Base-by-base conservation (phyloP, 2,113 vertebrate species). In the Zosterops hypoxanthus region DNA sequence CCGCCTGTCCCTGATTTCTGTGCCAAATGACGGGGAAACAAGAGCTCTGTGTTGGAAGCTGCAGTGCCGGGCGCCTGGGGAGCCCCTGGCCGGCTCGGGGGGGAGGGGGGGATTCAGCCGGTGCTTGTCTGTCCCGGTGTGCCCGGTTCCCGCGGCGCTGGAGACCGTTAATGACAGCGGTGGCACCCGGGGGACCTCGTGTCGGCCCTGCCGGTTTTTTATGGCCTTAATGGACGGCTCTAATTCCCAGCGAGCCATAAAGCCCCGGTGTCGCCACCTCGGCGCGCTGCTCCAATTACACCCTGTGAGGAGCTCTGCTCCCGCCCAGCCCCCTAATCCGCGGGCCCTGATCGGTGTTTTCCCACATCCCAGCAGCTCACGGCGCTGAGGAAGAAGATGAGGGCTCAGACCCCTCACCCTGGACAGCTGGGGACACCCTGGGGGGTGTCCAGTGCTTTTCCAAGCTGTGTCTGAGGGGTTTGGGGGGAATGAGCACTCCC, bases 371-470 rank as follows among this genome's bases (percentile, higher is more conserved):
- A 14, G 34, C 50, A 3, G 69, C 69, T 71, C 80, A 0, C 0
- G 0, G 66, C 2, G 28, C 11, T 16, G 70, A 87, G 63, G 24
- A 89, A 63, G 75, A 44, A 9, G 68, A 25, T 12, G 46, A 1
- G 3, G 22, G 31, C 52, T 90, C 60, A 0, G 4, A 19, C 2
- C 0, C 6, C 23, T 81, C 8, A 1, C 25, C 11, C 11, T 4
- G 14, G 7, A 15, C 52, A 28, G 12, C 36, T 1, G 7, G 4
- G 36, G 10, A 36, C 60, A 44, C 31, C 12, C 28, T 13, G 14
- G 22, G 11, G 14, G 22, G 7, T 42, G 26, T 73, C 50, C n/a
- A 4, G 36, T 1, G 1, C 12, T 63, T 73, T 84, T 47, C 50
- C 2, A 3, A 34, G 63, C 36, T 3, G 33, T 25, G 12, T 24